phyloP scores from a whole-genome alignment of 2,797 vertebrate species.

The Potorous gilbertii region DNA sequence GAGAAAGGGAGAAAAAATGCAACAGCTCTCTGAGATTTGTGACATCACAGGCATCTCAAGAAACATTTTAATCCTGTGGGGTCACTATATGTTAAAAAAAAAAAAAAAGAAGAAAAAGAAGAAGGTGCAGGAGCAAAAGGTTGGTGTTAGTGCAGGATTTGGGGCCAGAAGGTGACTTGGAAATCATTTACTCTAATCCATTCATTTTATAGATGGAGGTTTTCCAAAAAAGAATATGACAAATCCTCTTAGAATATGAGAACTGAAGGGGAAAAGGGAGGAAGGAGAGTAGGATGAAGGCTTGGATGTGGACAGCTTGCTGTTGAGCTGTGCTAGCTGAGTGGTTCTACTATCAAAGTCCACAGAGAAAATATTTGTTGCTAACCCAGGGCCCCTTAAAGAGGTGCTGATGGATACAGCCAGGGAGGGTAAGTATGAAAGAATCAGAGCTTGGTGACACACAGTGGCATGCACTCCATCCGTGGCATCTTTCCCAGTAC shows the following conservation, averaged over 20 bases:
- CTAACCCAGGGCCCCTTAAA: background rate
- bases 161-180: background rate
- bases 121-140: background rate
- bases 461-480: background rate
- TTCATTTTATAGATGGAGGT: background rate
- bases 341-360: slow-evolving; percentile 1
- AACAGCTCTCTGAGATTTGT: background rate
- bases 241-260: slow-evolving; percentile 34
- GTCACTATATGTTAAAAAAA: background rate
- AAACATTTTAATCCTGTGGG: background rate
- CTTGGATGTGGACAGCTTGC: background rate
- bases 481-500: background rate
- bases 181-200: background rate
- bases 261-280: background rate
- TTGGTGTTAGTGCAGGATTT: background rate
- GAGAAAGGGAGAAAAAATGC: background rate
- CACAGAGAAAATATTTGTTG: background rate
- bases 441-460: background rate
- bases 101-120: background rate
- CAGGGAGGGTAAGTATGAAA: background rate
- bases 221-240: slow-evolving; percentile 24
- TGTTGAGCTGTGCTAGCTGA: background rate
- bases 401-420: background rate
- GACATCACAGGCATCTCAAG: background rate
- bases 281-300: slow-evolving; percentile 8